These are phyloP conservation scores for Nematopogon swammerdamellus DNA, from an alignment of 2,888 invertebrate species.

Conservation along the genomic window DNA sequence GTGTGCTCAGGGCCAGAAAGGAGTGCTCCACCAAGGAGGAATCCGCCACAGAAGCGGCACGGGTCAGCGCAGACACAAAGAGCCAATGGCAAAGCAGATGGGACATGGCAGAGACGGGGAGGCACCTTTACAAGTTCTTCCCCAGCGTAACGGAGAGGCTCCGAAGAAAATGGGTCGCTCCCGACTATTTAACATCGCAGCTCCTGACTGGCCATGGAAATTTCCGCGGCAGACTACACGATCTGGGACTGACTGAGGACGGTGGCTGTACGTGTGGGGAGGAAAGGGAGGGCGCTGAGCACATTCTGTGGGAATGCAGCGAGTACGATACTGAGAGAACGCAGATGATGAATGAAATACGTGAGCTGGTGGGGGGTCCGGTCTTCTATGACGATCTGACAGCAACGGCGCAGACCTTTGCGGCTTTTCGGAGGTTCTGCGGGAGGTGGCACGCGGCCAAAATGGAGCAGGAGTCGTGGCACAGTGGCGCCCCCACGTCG, in stretches of 20 bases:
- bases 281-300: background rate
- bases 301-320: background rate
- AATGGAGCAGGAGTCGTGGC: no score
- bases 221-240: background rate
- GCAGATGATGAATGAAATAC: background rate
- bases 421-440: no score
- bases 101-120: background rate
- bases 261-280: background rate
- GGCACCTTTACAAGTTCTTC: background rate
- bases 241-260: background rate
- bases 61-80: background rate
- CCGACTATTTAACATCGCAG: conserved; percentile 1
- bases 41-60: no score
- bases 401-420: no score
- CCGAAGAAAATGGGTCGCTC: background rate
- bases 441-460: no score
- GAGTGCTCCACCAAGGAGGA: background rate
- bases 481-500: no score
- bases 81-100: conserved; percentile 2
- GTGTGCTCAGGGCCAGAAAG: no score
- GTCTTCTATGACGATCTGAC: no score
- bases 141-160: background rate
- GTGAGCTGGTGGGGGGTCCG: background rate
- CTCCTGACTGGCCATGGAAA: conserved; percentile 1
- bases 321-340: background rate